A percentile compares a stretch with the other conserved stretches of the same genome.
Conservation (phyloP, 2,888 invertebrate genomes). For the Lordiphosa fenestrarum region DNA sequence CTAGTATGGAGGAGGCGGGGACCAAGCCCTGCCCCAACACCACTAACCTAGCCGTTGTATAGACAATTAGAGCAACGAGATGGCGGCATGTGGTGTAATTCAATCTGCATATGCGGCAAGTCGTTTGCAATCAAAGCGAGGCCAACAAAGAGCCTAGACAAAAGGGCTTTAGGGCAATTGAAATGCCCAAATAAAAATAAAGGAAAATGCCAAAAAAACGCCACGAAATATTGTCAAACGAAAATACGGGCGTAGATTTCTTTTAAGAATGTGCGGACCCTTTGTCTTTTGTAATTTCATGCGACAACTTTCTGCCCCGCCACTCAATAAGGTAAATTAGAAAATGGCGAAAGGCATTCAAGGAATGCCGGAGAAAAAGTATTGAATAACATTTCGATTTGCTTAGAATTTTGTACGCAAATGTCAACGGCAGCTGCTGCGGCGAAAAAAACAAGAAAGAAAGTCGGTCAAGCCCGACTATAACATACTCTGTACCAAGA, state of each 20-base stretch:
- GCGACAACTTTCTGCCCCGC: constrained; percentile 51
- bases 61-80: constrained; percentile 59
- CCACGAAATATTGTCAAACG: constrained; percentile 55
- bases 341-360: constrained; percentile 54
- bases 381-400: constrained; percentile 73
- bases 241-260: constrained; percentile 74
- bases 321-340: constrained; percentile 49
- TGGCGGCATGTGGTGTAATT: constrained; percentile 63
- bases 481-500: too few species aligned
- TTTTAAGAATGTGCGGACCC: constrained; percentile 55
- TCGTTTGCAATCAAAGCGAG: constrained; percentile 49
- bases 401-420: constrained; percentile 50
- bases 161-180: constrained; percentile 43
- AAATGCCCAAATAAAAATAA: constrained; percentile 48
- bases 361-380: constrained; percentile 53
- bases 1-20: too few species aligned
- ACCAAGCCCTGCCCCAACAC: too few species aligned
- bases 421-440: constrained; percentile 65
- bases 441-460: too few species aligned
- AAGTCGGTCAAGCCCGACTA: too few species aligned
- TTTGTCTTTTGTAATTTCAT: constrained; percentile 77
- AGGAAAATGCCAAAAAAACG: constrained; percentile 20
- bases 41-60: neutral
- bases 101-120: constrained; percentile 67
- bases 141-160: constrained; percentile 36